Conservation (phyloP, 2,888 invertebrate genomes). For the Ormyrus pomaceus region DNA sequence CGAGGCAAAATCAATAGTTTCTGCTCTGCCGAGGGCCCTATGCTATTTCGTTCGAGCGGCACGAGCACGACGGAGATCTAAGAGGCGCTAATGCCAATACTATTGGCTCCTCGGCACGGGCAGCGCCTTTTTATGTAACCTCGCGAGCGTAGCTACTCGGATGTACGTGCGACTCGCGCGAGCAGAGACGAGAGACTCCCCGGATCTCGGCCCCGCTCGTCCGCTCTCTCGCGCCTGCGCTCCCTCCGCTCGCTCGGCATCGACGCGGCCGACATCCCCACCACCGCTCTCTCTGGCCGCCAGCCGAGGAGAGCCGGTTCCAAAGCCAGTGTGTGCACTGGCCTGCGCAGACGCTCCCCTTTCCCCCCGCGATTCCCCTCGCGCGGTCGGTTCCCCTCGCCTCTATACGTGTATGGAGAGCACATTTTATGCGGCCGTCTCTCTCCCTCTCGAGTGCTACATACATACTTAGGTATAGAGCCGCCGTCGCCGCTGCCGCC, state of each 20-base stretch:
- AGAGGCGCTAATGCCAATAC: neutral
- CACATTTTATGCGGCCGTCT: slow-evolving; percentile 40
- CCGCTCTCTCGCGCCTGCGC: slow-evolving; percentile 50
- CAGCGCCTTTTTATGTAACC: neutral
- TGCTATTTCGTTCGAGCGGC: too few relatives aligned
- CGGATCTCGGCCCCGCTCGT: slow-evolving; percentile 16
- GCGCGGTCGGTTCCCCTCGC: slow-evolving; percentile 44
- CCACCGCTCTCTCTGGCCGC: too few relatives aligned
- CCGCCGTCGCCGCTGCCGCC: slow-evolving; percentile 52
- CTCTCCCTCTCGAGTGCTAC: slow-evolving; percentile 55
- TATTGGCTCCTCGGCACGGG: neutral
- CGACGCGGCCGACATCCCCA: too few relatives aligned
- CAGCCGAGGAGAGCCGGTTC: too few relatives aligned
- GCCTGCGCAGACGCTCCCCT: slow-evolving; percentile 8
- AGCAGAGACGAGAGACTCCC: slow-evolving; percentile 71
- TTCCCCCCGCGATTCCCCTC: slow-evolving; percentile 20
- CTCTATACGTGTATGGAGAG: slow-evolving; percentile 18
- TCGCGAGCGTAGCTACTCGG: neutral
- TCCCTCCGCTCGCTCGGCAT: slow-evolving; percentile 72
- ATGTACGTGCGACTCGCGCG: slow-evolving; percentile 73
- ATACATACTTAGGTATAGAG: slow-evolving; percentile 38
- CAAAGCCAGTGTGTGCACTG: slow-evolving; percentile 1
- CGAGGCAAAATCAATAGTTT: neutral
- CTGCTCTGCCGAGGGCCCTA: neutral
- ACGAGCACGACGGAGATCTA: neutral